Percentiles rank a stretch among this genome's conserved stretches.
These are phyloP conservation scores for Agapornis roseicollis DNA, from an alignment of 2,113 vertebrate genomes.

Conservation along the genomic window DNA sequence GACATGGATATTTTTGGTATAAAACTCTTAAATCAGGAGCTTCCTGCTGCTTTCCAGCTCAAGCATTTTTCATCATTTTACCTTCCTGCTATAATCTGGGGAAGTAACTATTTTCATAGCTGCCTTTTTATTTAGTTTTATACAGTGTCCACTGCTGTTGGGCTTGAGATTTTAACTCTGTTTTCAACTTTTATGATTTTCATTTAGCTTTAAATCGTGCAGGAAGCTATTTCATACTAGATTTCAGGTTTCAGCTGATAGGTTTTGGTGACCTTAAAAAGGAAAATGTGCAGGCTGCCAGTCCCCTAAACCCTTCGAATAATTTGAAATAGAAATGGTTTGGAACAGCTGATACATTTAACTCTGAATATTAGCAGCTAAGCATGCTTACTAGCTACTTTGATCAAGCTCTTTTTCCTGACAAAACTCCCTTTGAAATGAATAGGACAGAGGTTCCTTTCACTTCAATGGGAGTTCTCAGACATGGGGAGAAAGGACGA, in stretches of 20 bases:
- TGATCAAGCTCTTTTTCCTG: slow-evolving; percentile 70
- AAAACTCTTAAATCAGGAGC: background rate
- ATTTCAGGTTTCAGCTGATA: background rate
- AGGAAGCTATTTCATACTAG: background rate
- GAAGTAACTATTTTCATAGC: background rate
- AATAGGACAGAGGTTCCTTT: slow-evolving; percentile 79
- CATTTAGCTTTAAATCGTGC: background rate
- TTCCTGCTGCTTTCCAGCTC: slow-evolving; percentile 9
- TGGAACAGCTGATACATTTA: slow-evolving; percentile 70
- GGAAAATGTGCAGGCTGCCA: slow-evolving; percentile 40
- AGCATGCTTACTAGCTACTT: slow-evolving; percentile 73
- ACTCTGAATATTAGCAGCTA: slow-evolving; percentile 67
- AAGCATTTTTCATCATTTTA: background rate
- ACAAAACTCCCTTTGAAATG: slow-evolving; percentile 78
- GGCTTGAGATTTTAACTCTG: background rate
- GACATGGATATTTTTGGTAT: background rate
- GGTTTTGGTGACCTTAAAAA: slow-evolving; percentile 33
- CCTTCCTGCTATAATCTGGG: background rate
- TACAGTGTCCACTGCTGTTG: background rate
- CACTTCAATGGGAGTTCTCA: slow-evolving; percentile 74
- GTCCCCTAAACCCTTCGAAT: slow-evolving; percentile 27
- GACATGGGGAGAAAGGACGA: slow-evolving; percentile 74
- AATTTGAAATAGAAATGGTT: slow-evolving; percentile 69
- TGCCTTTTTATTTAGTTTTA: background rate
- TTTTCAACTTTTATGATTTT: background rate